Evolutionary conservation across 2,888 invertebrate species (phyloP), one percentile per base, ranked within the genome.

Genomic region (Lasioglossum pauxillum): DNA sequence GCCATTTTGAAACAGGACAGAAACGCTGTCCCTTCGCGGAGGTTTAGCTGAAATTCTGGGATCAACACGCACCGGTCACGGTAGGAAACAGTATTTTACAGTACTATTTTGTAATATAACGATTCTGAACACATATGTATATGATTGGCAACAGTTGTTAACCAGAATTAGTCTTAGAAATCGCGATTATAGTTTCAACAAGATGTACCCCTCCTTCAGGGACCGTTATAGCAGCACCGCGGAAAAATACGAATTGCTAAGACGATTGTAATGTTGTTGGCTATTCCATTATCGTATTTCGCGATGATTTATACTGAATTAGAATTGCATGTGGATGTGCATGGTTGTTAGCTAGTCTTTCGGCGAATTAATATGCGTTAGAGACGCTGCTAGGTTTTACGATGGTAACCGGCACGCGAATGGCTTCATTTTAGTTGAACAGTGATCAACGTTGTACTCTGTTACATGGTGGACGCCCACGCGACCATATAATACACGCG

Each of bases 401-500:
- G 79, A 80, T 72, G 74, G 77, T 53, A 41, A 57, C 73, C 80
- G 80, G 78, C 87, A 82, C 81, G 82, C 87, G 88, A 80, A 87
- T 79, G 80, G 80, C 87, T 88, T 83, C 80, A 87, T 87, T 87
- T 87, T 87, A 79, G 84, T 79, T 74, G 76, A 80, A 83, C 78
- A 35, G 14, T 79, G 82, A 85, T 85, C 80, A 84, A 82, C 80
- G 87, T 78, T 75, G 81, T 83, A 81, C 77, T 78, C 74, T 76
- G 78, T 85, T 83, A 76, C 83, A 76, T 71, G 19, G 53, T 12
- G 71, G 69, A 78, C 87, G 82, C 85, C 87, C 73, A 85, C 87
- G 82, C 82, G 76, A 71, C 75, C 82, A 27, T 82, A 78, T 69
- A 79, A 60, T 85, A 72, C 19, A 64, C 73, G 41, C 75, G 53